These are phyloP conservation scores for Ceyx margarethae DNA, from an alignment of 2,113 vertebrate genomes.

Conservation along the genomic window DNA sequence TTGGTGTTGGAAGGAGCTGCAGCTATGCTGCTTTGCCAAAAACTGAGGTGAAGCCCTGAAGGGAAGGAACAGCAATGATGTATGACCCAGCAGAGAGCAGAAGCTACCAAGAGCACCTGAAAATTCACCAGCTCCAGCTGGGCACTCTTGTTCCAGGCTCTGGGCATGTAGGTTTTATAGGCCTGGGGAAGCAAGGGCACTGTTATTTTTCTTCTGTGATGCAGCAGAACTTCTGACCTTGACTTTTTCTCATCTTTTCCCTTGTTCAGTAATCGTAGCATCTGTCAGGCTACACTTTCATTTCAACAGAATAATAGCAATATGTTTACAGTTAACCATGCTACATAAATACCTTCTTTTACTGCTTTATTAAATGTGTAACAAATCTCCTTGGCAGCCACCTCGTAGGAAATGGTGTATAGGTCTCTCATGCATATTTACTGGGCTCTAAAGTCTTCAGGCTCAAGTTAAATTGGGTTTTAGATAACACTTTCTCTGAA, in stretches of 20 bases:
- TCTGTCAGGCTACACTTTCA: neutral
- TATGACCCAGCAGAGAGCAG: neutral
- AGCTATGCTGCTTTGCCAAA: neutral
- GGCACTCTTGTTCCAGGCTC: neutral
- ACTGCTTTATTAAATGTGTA: constrained; percentile 5
- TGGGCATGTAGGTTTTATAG: neutral
- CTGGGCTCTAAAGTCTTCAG: neutral
- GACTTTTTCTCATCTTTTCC: neutral
- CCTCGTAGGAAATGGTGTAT: neutral
- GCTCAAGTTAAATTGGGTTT: neutral
- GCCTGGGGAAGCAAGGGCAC: neutral
- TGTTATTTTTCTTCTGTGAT: neutral
- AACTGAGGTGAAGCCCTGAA: neutral
- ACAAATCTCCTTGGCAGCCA: constrained; percentile 6
- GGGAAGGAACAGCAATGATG: neutral
- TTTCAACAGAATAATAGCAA: neutral
- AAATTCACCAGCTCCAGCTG: neutral
- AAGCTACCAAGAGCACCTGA: neutral
- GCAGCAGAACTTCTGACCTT: neutral
- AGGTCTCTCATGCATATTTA: neutral
- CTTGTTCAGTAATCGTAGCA: neutral
- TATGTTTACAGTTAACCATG: neutral
- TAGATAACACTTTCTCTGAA: neutral
- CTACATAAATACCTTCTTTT: constrained; percentile 11
- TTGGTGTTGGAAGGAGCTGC: constrained; percentile 16